These are phyloP conservation scores for Nannoperca australis DNA, from an alignment of 2,797 vertebrate genomes.

Conservation along the genomic window DNA sequence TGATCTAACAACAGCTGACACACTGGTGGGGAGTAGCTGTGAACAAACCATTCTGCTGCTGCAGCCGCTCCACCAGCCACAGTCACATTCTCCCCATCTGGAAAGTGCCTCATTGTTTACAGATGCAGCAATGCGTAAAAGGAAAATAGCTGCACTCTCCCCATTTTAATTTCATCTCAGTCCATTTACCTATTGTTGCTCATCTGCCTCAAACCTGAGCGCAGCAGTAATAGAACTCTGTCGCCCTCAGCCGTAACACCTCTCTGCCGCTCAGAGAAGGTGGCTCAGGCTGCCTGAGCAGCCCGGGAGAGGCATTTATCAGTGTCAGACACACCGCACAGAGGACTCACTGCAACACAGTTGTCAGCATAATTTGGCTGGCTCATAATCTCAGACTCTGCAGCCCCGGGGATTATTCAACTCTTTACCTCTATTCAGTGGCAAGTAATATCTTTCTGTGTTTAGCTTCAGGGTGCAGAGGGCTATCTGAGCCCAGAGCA, in stretches of 20 bases:
- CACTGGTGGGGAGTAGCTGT: conserved; percentile 66
- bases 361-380: conserved; percentile 80
- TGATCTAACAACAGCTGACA: conserved; percentile 78
- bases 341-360: conserved; percentile 71
- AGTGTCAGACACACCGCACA: conserved; percentile 72
- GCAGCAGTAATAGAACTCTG: conserved; percentile 54
- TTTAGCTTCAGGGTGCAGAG: conserved; percentile 59
- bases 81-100: conserved; percentile 44
- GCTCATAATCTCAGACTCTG: conserved; percentile 75
- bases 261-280: conserved; percentile 55
- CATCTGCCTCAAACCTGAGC: conserved; percentile 59
- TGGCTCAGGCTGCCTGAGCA: conserved; percentile 61
- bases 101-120: conserved; percentile 70
- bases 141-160: conserved; percentile 60
- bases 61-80: conserved; percentile 50
- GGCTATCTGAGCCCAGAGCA: conserved; percentile 51
- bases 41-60: conserved; percentile 59
- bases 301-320: conserved; percentile 76
- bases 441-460: conserved; percentile 69
- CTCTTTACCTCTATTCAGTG: conserved; percentile 71
- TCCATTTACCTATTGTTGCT: conserved; percentile 68
- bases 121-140: conserved; percentile 72
- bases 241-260: conserved; percentile 62
- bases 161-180: conserved; percentile 68
- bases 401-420: conserved; percentile 77